phyloP scores from a whole-genome alignment of 1,140 invertebrate genomes.

The Procambarus clarkii region DNA sequence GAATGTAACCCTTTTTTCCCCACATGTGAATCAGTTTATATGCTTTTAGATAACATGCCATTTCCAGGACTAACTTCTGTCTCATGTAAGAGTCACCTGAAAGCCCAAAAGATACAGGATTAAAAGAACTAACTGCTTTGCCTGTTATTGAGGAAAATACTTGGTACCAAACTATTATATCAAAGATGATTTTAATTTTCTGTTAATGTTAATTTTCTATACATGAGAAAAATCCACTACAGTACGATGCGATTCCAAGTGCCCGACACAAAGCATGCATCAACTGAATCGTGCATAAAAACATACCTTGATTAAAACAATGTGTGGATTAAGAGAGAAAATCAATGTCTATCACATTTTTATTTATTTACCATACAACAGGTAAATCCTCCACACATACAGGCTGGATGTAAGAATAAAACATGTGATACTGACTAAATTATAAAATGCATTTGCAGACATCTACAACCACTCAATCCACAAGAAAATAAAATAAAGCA shows the following conservation, averaged over 20 bases:
- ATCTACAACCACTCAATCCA: constrained; percentile 33
- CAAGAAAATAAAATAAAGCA: not conserved
- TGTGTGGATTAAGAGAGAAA: not conserved
- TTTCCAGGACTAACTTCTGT: too few relatives aligned
- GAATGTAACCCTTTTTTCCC: too few relatives aligned
- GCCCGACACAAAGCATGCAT: not conserved
- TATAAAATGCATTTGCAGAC: constrained; percentile 30
- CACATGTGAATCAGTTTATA: too few relatives aligned
- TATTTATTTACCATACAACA: constrained; percentile 40
- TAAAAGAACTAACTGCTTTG: too few relatives aligned
- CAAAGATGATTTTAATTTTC: too few relatives aligned
- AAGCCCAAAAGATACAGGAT: too few relatives aligned
- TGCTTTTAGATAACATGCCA: too few relatives aligned
- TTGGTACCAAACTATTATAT: too few relatives aligned
- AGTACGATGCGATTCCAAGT: not conserved
- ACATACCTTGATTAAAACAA: not conserved
- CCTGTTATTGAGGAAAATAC: too few relatives aligned
- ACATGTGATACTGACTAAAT: not conserved
- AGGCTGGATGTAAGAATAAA: constrained; percentile 28
- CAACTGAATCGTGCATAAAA: not conserved
- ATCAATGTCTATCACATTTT: constrained; percentile 12
- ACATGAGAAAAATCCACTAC: too few relatives aligned
- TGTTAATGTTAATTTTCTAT: too few relatives aligned
- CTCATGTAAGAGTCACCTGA: too few relatives aligned
- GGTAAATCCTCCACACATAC: constrained; percentile 16